Percentiles rank a stretch among this genome's conserved stretches.
phyloP scores from a whole-genome alignment of 2,888 invertebrate genomes.

The Caenorhabditis plicata region DNA sequence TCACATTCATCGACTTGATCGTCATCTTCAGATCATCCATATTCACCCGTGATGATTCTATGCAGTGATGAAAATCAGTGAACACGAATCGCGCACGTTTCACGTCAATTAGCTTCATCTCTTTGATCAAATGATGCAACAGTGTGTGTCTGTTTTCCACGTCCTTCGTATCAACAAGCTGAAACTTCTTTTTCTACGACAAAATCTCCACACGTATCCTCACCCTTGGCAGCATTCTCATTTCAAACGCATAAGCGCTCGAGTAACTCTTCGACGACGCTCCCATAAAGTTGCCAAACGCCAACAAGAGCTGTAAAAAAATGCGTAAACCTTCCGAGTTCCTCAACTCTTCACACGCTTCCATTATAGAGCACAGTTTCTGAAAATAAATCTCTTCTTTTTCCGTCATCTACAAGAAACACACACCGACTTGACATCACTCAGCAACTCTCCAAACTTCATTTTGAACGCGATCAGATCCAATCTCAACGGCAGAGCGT shows the following conservation, averaged over 20 bases:
- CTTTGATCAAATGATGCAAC: constrained; percentile 72
- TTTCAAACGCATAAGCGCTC: constrained; percentile 92
- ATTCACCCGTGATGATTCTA: constrained; percentile 76
- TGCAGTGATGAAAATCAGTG: constrained; percentile 82
- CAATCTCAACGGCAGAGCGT: constrained; percentile 72
- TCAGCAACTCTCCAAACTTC: constrained; percentile 82
- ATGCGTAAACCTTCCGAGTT: constrained; percentile 79
- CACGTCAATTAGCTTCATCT: constrained; percentile 68
- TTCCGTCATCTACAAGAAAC: too few species aligned
- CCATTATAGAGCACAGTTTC: constrained; percentile 90
- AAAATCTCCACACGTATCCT: too few species aligned
- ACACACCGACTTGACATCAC: constrained; percentile 83
- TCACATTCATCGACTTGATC: constrained; percentile 47
- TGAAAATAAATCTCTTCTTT: constrained; percentile 65
- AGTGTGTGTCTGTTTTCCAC: constrained; percentile 87
- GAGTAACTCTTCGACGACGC: constrained; percentile 77
- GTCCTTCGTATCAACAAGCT: constrained; percentile 76
- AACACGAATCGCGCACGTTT: constrained; percentile 29
- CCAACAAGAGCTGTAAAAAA: constrained; percentile 83
- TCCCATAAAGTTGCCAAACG: constrained; percentile 94
- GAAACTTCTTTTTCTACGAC: too few species aligned
- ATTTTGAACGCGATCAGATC: constrained; percentile 87
- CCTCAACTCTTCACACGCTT: constrained; percentile 74
- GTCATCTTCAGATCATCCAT: constrained; percentile 68
- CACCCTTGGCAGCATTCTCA: constrained; percentile 90